These are phyloP conservation scores for Parnassius orleans DNA, from an alignment of 2,888 invertebrate genomes.

Conservation along the genomic window DNA sequence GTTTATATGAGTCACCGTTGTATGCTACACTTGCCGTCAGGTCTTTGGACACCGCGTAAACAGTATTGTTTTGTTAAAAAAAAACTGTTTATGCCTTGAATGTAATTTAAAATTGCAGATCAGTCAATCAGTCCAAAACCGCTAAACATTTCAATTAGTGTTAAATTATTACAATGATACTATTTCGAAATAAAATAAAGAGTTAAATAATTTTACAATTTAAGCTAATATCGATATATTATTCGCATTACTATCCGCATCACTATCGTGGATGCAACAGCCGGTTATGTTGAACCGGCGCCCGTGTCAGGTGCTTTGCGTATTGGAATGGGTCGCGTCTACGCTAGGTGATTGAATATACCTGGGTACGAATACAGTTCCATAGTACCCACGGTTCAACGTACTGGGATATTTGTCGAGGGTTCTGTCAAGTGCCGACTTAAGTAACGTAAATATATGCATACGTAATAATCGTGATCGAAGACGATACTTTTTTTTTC, in stretches of 20 bases:
- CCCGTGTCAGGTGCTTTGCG: slow-evolving; percentile 14
- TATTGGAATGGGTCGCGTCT: slow-evolving; percentile 4
- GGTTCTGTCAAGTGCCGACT: neutral
- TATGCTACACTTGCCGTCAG: no score
- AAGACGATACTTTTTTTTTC: neutral
- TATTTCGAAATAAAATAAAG: no score
- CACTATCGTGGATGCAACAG: slow-evolving; percentile 33
- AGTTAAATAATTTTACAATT: no score
- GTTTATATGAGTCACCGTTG: no score
- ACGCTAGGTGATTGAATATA: slow-evolving; percentile 10
- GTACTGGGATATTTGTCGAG: slow-evolving; percentile 11
- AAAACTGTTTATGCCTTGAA: no score
- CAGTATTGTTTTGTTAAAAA: no score
- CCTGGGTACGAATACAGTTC: slow-evolving; percentile 6
- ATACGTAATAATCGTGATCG: neutral
- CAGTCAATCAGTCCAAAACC: no score
- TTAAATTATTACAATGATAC: no score
- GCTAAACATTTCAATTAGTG: no score
- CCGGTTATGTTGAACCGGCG: slow-evolving; percentile 27
- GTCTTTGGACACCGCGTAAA: no score
- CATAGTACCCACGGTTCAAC: slow-evolving; percentile 6
- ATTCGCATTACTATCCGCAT: neutral
- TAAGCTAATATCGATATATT: slow-evolving; percentile 14
- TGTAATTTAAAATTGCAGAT: no score
- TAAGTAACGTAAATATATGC: neutral